phyloP scores from a whole-genome alignment of 2,888 invertebrate genomes.

The Aphidoletes aphidimyza region DNA sequence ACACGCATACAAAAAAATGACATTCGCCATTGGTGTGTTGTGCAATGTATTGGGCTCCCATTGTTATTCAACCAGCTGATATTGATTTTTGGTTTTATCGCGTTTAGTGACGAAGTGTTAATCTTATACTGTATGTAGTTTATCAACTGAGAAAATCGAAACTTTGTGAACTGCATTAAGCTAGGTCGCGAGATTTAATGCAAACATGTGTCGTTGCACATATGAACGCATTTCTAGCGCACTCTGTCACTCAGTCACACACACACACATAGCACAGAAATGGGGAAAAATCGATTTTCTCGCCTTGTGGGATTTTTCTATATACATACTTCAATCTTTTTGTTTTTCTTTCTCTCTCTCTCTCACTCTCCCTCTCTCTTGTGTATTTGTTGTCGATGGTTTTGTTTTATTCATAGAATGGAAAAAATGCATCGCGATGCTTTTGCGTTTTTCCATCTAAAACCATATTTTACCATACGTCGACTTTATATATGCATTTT shows the following conservation, averaged over 20 bases:
- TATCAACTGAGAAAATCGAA: no score
- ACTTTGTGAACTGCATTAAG: no score
- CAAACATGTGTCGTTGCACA: no score
- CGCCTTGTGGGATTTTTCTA: neutral
- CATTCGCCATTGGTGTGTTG: neutral
- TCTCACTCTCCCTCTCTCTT: neutral
- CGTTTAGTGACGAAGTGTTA: no score
- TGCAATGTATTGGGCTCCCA: neutral
- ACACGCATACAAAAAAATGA: neutral
- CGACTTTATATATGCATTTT: neutral
- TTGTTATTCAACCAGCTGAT: conserved; percentile 5
- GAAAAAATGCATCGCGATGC: neutral
- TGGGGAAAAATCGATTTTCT: neutral
- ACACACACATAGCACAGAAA: no score
- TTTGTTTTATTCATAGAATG: neutral
- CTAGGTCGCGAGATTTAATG: no score
- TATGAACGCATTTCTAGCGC: no score
- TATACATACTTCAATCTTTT: neutral
- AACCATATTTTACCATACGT: neutral
- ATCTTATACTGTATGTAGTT: no score
- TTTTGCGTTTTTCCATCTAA: conserved; percentile 24
- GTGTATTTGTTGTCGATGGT: neutral
- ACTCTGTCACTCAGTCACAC: no score
- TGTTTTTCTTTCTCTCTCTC: neutral
- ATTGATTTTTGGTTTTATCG: conserved; percentile 41